Evolutionary conservation across 2,797 vertebrate genomes (phyloP), one percentile per base, ranked within the genome.

Genomic region (Lepilemur septentrionalis): DNA sequence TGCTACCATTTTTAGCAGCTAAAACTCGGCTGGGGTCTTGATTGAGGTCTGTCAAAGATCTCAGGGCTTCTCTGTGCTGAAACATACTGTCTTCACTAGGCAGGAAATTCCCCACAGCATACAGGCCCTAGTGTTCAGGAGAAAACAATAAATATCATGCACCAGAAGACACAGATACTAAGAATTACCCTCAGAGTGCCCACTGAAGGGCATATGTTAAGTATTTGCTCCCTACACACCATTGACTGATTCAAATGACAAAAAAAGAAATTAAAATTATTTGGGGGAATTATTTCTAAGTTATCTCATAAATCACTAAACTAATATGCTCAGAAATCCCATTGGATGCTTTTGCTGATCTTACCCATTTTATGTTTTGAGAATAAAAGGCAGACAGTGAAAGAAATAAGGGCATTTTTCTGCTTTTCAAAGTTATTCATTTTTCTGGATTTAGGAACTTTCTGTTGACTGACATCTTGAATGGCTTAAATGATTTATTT

Each of bases 31-130:
- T 99, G 3, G 99, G 98, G 87, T 99, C 99, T 98, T 99, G 99
- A 89, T 99, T 99, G 84, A 99, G 98, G 94, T 99, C 99, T 79
- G 99, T 98, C 96, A 99, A 97, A 72, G 99, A 99, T 92, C 99
- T 99, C 43, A 99, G 98, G 23, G 98, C 98, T 70, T 99, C 99
- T 94, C 98, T 98, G 57, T 98, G 98, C 87, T 98, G 98, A 96
- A 99, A 98, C 93, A 96, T 97, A 46, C 98, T 98, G n/a, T 99
- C 99, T 8, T 99, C 99, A 70, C 99, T 99, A 4, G 99, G 99
- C 96, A 99, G 99, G 97, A 99, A 99, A 97, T 99, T 99, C 75
- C 99, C 99, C 72, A 99, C 99, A 52, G 99, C 99, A 96, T 99
- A 99, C 67, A 99, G 97, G 8, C 99, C 99, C 99, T 99, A 96